A percentile compares a stretch with the other conserved stretches of the same genome.
Evolutionary conservation across 1,140 invertebrate species (phyloP).

Genomic region (Choristoneura fumiferana): DNA sequence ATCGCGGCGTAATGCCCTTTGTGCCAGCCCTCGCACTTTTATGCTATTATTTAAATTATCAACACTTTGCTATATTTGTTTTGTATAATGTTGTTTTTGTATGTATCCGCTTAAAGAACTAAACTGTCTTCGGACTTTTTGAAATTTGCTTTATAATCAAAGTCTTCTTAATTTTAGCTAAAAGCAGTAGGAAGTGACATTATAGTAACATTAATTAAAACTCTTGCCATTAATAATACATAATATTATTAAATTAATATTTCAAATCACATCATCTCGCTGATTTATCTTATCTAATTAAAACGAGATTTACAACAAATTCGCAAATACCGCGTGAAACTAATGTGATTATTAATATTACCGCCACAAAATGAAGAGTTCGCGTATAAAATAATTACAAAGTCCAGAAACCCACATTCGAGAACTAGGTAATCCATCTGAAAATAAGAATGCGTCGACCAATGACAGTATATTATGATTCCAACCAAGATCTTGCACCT

Average conservation of each 20-base stretch:
- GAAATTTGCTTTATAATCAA: too few species aligned
- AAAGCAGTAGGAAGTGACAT: too few species aligned
- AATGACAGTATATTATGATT: constrained; percentile 73
- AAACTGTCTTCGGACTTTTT: too few species aligned
- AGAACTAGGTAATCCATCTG: constrained; percentile 55
- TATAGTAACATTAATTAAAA: background rate
- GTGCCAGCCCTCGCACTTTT: constrained; percentile 43
- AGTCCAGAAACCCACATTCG: constrained; percentile 36
- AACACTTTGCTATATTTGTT: constrained; percentile 39
- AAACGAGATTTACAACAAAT: constrained; percentile 4
- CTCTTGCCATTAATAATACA: background rate
- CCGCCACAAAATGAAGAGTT: background rate
- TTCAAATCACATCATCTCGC: background rate
- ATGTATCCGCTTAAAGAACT: too few species aligned
- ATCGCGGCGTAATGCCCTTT: constrained; percentile 52
- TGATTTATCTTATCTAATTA: constrained; percentile 13
- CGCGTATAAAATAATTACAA: constrained; percentile 23
- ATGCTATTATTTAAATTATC: constrained; percentile 62
- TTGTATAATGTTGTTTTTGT: too few species aligned
- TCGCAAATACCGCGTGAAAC: background rate
- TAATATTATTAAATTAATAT: background rate
- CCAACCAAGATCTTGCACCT: constrained; percentile 67
- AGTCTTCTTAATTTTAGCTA: too few species aligned
- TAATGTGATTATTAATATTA: background rate
- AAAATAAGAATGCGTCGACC: constrained; percentile 55